These are phyloP conservation scores for Epizoanthus fatuus DNA, from an alignment of 92 coral and sea anemone genomes.

Conservation along the genomic window DNA sequence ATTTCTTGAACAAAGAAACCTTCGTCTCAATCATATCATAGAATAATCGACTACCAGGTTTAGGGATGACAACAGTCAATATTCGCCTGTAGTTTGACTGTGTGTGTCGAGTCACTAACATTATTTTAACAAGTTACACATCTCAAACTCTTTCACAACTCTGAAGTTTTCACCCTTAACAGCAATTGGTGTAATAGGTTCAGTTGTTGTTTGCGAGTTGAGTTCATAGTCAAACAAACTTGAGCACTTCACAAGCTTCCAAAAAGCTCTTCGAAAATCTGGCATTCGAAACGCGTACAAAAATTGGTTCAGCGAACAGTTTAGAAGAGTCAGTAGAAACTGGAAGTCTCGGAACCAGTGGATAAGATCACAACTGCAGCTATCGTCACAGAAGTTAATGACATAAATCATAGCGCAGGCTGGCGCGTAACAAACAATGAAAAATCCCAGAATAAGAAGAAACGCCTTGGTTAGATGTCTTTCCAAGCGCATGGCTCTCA, in stretches of 20 bases:
- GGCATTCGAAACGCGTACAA: constrained; percentile 87
- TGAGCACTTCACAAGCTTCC: constrained; percentile 37
- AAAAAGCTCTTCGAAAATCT: constrained; percentile 70
- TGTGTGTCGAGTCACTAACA: neutral
- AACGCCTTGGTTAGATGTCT: constrained; percentile 68
- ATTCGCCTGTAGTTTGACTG: too few relatives aligned
- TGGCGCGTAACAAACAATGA: constrained; percentile 73
- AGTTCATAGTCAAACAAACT: constrained; percentile 19
- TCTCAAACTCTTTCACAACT: constrained; percentile 5
- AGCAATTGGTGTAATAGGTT: constrained; percentile 10
- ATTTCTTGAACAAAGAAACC: too few relatives aligned
- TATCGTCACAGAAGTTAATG: constrained; percentile 64
- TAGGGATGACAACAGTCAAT: too few relatives aligned
- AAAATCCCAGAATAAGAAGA: constrained; percentile 73
- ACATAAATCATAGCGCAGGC: constrained; percentile 80
- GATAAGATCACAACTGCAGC: constrained; percentile 67
- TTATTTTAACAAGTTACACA: neutral
- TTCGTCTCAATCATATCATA: too few relatives aligned
- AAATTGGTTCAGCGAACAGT: constrained; percentile 84
- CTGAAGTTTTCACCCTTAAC: neutral
- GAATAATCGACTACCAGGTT: too few relatives aligned
- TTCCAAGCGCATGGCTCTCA: constrained; percentile 69
- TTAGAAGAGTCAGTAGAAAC: constrained; percentile 80
- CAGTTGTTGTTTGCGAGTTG: constrained; percentile 10
- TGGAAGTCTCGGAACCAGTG: constrained; percentile 86